Percentiles rank a stretch among this genome's conserved stretches.
These are phyloP conservation scores for Mesocentrotus franciscanus DNA, from an alignment of 53 echinoderm and acorn worm species.

Conservation along the genomic window DNA sequence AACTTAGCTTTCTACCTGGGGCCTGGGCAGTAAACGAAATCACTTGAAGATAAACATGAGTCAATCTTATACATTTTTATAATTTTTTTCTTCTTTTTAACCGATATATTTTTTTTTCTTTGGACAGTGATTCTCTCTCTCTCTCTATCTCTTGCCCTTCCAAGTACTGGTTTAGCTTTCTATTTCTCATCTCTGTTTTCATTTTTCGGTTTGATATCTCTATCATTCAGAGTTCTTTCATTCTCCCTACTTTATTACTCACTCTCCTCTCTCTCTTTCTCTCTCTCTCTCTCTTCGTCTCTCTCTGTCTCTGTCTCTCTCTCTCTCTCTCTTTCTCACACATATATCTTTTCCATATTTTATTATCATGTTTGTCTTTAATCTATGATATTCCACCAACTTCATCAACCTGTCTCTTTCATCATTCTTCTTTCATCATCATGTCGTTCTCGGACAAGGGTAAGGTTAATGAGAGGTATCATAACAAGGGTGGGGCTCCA, in stretches of 20 bases:
- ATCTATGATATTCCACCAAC: neutral
- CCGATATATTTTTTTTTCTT: too few species aligned
- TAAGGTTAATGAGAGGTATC: neutral
- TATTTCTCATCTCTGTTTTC: neutral
- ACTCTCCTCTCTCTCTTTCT: neutral
- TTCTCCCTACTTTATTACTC: neutral
- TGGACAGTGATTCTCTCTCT: too few species aligned
- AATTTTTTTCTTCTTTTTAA: too few species aligned
- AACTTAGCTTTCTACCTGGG: neutral
- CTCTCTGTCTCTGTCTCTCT: neutral
- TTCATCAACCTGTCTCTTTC: neutral
- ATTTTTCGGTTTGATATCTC: neutral
- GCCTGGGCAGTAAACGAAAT: neutral
- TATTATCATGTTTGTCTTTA: too few species aligned
- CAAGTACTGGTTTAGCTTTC: neutral
- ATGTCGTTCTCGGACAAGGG: neutral
- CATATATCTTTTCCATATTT: too few species aligned
- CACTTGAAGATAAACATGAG: neutral
- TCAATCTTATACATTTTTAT: neutral
- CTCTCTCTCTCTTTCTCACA: too few species aligned
- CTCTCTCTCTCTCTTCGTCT: neutral
- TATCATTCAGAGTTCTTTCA: neutral
- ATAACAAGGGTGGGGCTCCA: conserved; percentile 25
- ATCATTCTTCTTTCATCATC: neutral
- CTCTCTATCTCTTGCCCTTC: too few species aligned